Base-by-base conservation (phyloP, 2,888 invertebrate species). In the Oxyteleia sp. region DNA sequence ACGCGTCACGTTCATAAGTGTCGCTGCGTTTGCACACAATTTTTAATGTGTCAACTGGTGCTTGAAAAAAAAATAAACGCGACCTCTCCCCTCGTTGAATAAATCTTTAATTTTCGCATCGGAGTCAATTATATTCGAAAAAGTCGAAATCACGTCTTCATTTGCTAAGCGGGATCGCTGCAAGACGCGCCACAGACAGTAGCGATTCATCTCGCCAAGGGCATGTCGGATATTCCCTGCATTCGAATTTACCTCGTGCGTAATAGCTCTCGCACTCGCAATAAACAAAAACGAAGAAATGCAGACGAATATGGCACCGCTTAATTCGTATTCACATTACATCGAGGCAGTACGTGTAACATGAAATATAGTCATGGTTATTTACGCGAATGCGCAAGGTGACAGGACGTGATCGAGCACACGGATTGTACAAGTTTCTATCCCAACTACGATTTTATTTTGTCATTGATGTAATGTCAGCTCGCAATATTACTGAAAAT, bases 161-260 rank as follows among this genome's bases (percentile, higher is more conserved):
- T 86, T 87, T 88, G 86, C 84, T 87, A 88, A 75, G 76, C 84
- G 84, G 86, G 84, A 85, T 85, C 74, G 80, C 82, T 82, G 89
- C 85, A 87, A 89, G 88, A 88, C 88, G 85, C 85, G 87, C 82
- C 63, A 82, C 84, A 85, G 85, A 84, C 78, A 78, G 83, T 78
- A 87, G 89, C 86, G 90, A 92, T 92, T 92, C 91, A 92, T 92
- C 92, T 92, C 89, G 86, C 89, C 91, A 91, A 91, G 91, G 92
- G 90, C 91, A 90, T 47, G 89, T 84, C 88, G 88, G 87, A 87
- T 90, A 90, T 88, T 84, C 82, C 82, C 85, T 85, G 89, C 89
- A 92, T 92, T 92, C 88, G 89, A 92, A 92, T 92, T 92, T 91
- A 87, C 85, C 86, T 86, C 84, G 85, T 85, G 78, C 88, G 87